phyloP scores from a whole-genome alignment of 2,888 invertebrate genomes.

The Tubulanus polymorphus region DNA sequence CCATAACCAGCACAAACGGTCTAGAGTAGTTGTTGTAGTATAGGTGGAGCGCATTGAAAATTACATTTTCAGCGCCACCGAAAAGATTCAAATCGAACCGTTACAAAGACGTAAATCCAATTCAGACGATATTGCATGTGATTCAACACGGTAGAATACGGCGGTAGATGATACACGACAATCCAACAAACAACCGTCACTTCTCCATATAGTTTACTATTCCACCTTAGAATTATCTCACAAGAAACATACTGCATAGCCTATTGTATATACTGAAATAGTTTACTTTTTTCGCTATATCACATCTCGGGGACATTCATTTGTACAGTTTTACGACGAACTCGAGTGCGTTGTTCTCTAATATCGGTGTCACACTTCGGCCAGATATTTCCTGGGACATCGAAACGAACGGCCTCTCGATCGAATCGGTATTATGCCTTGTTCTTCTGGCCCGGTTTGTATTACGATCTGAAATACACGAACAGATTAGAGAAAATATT shows the following conservation, averaged over 20 bases:
- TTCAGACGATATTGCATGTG: no score
- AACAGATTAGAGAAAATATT: no score
- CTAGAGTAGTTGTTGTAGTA: no score
- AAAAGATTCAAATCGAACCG: no score
- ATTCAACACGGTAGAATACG: no score
- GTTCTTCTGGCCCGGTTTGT: conserved; percentile 82
- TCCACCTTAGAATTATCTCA: neutral
- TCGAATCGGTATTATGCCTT: conserved; percentile 90
- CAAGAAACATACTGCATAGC: no score
- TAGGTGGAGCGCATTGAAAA: no score
- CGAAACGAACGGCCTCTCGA: conserved; percentile 81
- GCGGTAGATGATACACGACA: no score
- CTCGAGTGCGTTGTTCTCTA: neutral
- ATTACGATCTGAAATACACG: conserved; percentile 70
- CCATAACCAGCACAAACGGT: neutral
- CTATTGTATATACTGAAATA: no score
- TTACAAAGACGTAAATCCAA: no score
- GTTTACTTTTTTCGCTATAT: neutral
- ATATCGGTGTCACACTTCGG: conserved; percentile 62
- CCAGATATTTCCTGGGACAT: conserved; percentile 89
- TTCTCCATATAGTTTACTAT: neutral
- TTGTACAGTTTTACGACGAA: neutral
- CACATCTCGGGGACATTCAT: neutral
- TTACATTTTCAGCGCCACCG: no score
- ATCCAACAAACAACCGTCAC: no score